Base-by-base conservation (phyloP, 2,797 vertebrate species). In the Hypotaenidia okinawae region DNA sequence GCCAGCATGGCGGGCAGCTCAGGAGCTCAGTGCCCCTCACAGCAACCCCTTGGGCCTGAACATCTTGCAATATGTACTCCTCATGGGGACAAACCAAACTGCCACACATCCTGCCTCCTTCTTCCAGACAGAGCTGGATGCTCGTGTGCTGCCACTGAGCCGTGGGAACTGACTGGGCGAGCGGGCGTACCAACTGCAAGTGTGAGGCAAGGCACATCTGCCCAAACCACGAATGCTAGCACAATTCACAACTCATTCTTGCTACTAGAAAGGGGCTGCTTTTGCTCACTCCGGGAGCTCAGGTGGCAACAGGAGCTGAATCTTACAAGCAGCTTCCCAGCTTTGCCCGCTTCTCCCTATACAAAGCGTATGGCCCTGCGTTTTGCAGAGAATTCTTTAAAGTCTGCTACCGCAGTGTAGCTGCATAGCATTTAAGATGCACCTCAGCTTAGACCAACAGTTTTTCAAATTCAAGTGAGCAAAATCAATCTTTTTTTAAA, bases 41-140 rank as follows among this genome's bases (percentile, higher is more conserved):
- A 19, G 2, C 1, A 0, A 49, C 58, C 58, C 45, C 41, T 28
- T 23, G 35, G 28, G 32, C 49, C 13, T 6, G 32, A 11, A 0
- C 2, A 6, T 5, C 63, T 64, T 3, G 0, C 25, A 58, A 7
- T 8, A 59, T n/a, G n/a, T n/a, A n/a, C 37, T 81, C 83, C 30
- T 58, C 21, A 0, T 0, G 23, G 78, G 43, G 83, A 63, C 35
- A n/a, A 72, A 28, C 13, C 47, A 66, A 80, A 67, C 39, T 33
- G 25, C 47, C 5, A 17, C 7, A 6, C 1, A 1, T 19, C 25
- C 35, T 85, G 61, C 35, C 25, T 80, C 37, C 28, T 37, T n/a
- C 16, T 43, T 11, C 7, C 75, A 43, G 17, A 12, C 22, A n/a
- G 59, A 35, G 77, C n/a, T 13, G 19, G 51, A 52, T 41, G 37